Percentiles rank a stretch among this genome's conserved stretches.
phyloP scores from a whole-genome alignment of 30 jellyfish, hydroid and myxozoan genomes.

The Chironex yamaguchii region DNA sequence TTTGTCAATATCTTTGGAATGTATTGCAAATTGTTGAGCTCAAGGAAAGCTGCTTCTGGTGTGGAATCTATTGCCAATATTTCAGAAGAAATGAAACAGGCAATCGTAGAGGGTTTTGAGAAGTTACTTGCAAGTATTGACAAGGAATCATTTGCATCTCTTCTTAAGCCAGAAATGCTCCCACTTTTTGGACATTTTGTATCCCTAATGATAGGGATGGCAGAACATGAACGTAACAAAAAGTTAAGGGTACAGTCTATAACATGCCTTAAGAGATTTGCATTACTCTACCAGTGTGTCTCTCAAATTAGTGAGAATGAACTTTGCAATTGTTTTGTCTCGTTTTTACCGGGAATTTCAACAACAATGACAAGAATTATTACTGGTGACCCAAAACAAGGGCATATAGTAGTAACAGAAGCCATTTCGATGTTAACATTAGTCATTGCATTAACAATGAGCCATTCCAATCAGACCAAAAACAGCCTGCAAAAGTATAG shows the following conservation, averaged over 20 bases:
- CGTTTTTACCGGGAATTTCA: not conserved
- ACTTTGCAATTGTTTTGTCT: not conserved
- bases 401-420: not conserved
- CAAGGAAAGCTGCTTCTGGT: slow-evolving; percentile 48
- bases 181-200: not conserved
- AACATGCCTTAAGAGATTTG: not conserved
- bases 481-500: too few relatives aligned
- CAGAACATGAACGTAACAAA: not conserved
- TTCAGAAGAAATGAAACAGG: slow-evolving; percentile 78
- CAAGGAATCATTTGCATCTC: not conserved
- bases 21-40: slow-evolving; percentile 68
- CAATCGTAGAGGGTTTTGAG: slow-evolving; percentile 8
- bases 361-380: not conserved
- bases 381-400: not conserved
- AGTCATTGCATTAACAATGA: not conserved
- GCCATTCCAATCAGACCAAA: too few relatives aligned
- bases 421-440: not conserved
- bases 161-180: not conserved
- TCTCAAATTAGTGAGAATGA: too few relatives aligned
- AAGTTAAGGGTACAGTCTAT: not conserved
- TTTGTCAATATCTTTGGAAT: not conserved
- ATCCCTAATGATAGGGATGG: not conserved
- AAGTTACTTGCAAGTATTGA: not conserved
- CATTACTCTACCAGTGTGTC: not conserved
- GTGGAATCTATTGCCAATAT: slow-evolving; percentile 35